phyloP scores from a whole-genome alignment of 2,888 invertebrate species.

The Toxonevra muliebris region DNA sequence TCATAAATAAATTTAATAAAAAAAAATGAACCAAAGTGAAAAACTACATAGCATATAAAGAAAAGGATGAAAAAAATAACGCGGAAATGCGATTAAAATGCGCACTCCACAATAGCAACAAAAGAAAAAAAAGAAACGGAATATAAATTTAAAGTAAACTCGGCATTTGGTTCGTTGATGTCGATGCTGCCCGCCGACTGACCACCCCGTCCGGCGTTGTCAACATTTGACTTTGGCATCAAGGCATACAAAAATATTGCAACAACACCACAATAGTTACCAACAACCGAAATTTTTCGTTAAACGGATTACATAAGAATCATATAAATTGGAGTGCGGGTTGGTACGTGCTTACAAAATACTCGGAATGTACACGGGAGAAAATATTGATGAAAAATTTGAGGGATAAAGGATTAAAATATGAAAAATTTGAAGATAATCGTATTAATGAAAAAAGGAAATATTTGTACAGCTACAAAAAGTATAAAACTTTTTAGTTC shows the following conservation, averaged over 20 bases:
- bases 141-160: constrained; percentile 21
- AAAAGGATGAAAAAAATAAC: constrained; percentile 17
- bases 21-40: too few species aligned
- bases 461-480: too few species aligned
- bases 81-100: constrained; percentile 34
- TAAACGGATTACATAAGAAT: constrained; percentile 30
- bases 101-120: constrained; percentile 10
- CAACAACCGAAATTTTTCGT: constrained; percentile 16
- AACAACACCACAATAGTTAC: constrained; percentile 3
- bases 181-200: constrained; percentile 11
- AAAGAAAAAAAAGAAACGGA: constrained; percentile 23
- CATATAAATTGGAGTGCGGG: constrained; percentile 18
- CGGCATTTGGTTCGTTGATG: background rate
- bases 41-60: background rate
- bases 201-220: constrained; percentile 9
- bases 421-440: too few species aligned
- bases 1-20: too few species aligned
- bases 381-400: too few species aligned
- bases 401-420: too few species aligned
- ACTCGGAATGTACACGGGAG: too few species aligned
- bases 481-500: too few species aligned
- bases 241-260: constrained; percentile 3
- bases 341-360: too few species aligned
- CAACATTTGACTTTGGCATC: constrained; percentile 19
- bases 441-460: too few species aligned